These are phyloP conservation scores for Idaea dimidiata DNA, from an alignment of 2,888 invertebrate genomes.

Conservation along the genomic window DNA sequence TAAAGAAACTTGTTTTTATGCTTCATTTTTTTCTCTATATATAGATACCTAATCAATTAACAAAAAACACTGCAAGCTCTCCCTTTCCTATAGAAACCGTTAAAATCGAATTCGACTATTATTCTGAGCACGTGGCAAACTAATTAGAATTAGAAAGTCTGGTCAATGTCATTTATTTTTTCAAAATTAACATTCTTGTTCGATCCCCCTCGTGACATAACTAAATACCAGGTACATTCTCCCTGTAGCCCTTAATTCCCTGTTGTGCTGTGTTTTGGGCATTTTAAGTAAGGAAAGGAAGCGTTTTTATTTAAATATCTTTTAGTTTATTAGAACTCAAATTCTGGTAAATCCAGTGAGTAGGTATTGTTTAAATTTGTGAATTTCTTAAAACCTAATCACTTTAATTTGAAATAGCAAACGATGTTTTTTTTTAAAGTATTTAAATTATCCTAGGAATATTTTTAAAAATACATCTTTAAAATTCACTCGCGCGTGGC, in stretches of 20 bases:
- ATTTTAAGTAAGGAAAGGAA: conserved; percentile 34
- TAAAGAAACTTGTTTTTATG: no score
- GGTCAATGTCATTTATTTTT: conserved; percentile 28
- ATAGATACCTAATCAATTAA: no score
- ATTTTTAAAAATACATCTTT: no score
- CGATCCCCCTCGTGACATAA: conserved; percentile 46
- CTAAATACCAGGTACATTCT: conserved; percentile 54
- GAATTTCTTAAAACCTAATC: no score
- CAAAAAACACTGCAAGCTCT: conserved; percentile 8
- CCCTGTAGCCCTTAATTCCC: conserved; percentile 53
- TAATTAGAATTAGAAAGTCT: conserved; percentile 27
- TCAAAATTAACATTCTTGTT: conserved; percentile 45
- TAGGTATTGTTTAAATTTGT: no score
- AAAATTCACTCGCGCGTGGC: no score
- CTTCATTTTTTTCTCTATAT: no score
- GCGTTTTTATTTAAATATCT: not conserved
- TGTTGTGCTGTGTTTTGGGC: conserved; percentile 22
- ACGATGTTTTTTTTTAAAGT: no score
- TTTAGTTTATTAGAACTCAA: no score
- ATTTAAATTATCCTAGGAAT: no score
- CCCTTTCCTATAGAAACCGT: conserved; percentile 9
- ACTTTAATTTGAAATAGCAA: no score
- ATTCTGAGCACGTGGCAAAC: conserved; percentile 4
- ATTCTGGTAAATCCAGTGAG: no score
- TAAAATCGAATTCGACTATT: conserved; percentile 1